phyloP scores from a whole-genome alignment of 2,888 invertebrate genomes.

The Brachypterus glaber region DNA sequence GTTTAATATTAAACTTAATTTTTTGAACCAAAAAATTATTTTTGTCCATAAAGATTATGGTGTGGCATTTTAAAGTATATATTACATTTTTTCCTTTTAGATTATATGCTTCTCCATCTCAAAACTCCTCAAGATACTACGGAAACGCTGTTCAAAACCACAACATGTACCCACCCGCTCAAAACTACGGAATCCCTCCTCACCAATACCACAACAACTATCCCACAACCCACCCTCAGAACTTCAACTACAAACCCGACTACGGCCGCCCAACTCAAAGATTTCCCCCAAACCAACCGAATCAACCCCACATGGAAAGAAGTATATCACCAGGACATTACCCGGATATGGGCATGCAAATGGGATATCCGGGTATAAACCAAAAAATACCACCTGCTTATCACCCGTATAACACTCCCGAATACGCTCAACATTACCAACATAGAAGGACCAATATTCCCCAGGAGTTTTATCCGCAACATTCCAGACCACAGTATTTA shows the following conservation, averaged over 20 bases:
- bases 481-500: conserved; percentile 21
- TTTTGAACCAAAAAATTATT: too few relatives aligned
- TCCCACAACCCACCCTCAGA: conserved; percentile 11
- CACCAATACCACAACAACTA: conserved; percentile 10
- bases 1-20: too few relatives aligned
- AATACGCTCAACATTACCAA: conserved; percentile 33
- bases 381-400: conserved; percentile 30
- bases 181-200: conserved; percentile 10
- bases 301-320: conserved; percentile 22
- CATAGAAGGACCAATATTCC: conserved; percentile 23
- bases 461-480: conserved; percentile 25
- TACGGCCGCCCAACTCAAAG: conserved; percentile 21
- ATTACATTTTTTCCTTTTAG: too few relatives aligned
- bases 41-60: too few relatives aligned
- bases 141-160: conserved; percentile 18
- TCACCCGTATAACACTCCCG: conserved; percentile 22
- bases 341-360: conserved; percentile 24
- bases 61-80: too few relatives aligned
- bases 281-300: conserved; percentile 19
- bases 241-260: conserved; percentile 21
- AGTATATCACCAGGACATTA: conserved; percentile 29
- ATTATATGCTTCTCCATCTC: too few relatives aligned
- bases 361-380: conserved; percentile 23
- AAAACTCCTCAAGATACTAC: conserved; percentile 18
- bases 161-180: conserved; percentile 16